Percentiles rank a stretch among this genome's conserved stretches.
These are phyloP conservation scores for Abrostola triplasia DNA, from an alignment of 2,888 invertebrate genomes.

Conservation along the genomic window DNA sequence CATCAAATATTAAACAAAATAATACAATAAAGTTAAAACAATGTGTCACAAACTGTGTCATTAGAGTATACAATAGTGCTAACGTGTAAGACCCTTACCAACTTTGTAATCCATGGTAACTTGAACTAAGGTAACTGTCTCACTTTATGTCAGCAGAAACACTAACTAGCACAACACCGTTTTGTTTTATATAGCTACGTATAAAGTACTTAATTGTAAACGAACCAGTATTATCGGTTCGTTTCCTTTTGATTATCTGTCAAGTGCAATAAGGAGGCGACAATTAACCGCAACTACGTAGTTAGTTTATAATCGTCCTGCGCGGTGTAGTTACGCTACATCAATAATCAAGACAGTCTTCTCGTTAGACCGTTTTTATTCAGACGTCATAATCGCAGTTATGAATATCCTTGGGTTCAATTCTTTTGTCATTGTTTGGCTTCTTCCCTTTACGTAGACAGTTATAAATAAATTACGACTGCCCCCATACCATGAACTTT, in stretches of 20 bases:
- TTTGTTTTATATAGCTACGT: slow-evolving; percentile 64
- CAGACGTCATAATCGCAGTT: slow-evolving; percentile 36
- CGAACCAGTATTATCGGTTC: slow-evolving; percentile 59
- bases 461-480: not conserved
- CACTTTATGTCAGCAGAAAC: slow-evolving; percentile 21
- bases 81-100: slow-evolving; percentile 60
- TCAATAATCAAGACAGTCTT: slow-evolving; percentile 16
- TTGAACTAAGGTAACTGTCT: slow-evolving; percentile 27
- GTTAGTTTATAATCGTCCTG: slow-evolving; percentile 10
- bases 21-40: not conserved
- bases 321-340: not conserved
- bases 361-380: slow-evolving; percentile 43
- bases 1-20: not conserved
- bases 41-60: slow-evolving; percentile 7
- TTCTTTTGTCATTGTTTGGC: slow-evolving; percentile 39
- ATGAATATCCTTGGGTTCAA: slow-evolving; percentile 48
- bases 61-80: slow-evolving; percentile 7
- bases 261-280: slow-evolving; percentile 62
- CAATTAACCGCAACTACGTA: slow-evolving; percentile 39
- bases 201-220: slow-evolving; percentile 51
- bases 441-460: slow-evolving; percentile 28
- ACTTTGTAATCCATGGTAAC: slow-evolving; percentile 63
- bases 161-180: slow-evolving; percentile 47
- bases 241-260: slow-evolving; percentile 72
- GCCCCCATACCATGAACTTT: no score